Evolutionary conservation across 2,888 invertebrate genomes (phyloP), one percentile per base, ranked within the genome.

Genomic region (Mystacides longicornis): DNA sequence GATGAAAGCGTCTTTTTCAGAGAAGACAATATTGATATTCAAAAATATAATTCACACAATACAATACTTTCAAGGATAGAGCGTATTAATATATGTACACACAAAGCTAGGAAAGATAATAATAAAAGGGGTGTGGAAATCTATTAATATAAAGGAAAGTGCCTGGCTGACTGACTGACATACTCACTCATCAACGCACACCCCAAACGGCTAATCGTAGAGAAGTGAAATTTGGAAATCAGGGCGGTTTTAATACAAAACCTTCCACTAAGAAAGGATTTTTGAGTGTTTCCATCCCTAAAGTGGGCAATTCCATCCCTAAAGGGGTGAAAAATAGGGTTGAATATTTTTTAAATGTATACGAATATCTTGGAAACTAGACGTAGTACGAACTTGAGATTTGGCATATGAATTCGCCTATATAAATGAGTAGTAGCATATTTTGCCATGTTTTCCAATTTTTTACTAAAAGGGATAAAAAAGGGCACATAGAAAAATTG

Each of bases 251-350:
- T 11, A n/a, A n/a, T n/a, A 27, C 43, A 16, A 5, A 43, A n/a
- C 43, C 43, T 43, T 43, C 43, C 43, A 43, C 16, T 43, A 43
- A 43, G 43, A 16, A 43, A 43, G 43, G 43, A 43, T 43, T 43
- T 43, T 43, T 43, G 43, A 11, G 16, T 14, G 16, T 5, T 43
- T n/a, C 43, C 4, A 4, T 16, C 43, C 18, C 43, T 16, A 43
- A 16, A 16, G 43, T 7, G 43, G 27, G 16, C 7, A 43, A 5
- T 43, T n/a, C 43, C 4, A 4, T 16, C 43, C 18, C 43, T 16
- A 43, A 16, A 16, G 43, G 43, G 43, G 43, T 43, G 43, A 43
- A 43, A 43, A 43, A 43, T 43, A 43, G 43, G 5, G 43, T 43
- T n/a, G 43, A 43, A 43, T 14, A 16, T 16, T 43, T 43, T 43